Base-by-base conservation (phyloP, 2,888 invertebrate genomes). In the Melangyna quadrimaculata region DNA sequence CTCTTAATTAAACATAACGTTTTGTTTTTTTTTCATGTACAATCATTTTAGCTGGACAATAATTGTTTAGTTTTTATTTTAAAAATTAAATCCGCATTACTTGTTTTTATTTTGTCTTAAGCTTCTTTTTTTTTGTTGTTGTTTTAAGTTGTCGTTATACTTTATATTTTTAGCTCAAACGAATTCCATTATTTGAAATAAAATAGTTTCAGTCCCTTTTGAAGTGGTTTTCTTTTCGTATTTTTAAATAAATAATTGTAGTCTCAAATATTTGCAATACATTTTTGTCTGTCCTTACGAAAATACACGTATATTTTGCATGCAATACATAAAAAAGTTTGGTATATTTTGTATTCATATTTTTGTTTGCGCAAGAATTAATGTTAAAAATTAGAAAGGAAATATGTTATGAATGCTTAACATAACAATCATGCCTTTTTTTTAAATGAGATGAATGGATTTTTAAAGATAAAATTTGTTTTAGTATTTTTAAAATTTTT, bases 1-100 rank as follows among this genome's bases (percentile, higher is more conserved):
- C 81, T 87, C 82, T 87, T 86, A 69, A 57, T 87, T 78, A 82
- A 87, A 74, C 74, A 72, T 83, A 51, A 74, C 81, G 65, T 82
- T 87, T 57, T 65, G 32, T 32, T 67, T 67, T 77, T 59, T 65
- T 72, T 73, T 71, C 65, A 77, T 77, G 77, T 80, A 77, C 75
- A 80, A 77, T 78, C 55, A 75, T 77, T 87, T 88, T 87, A 87
- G 88, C 87, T 88, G 88, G 88, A 88, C 88, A 88, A 87, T 84
- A 87, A 57, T 82, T 84, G 48, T 83, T 84, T 72, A 67, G n/a
- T 72, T 72, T 65, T 67, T 45, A 27, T 57, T 77, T 43, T 67
- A 48, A 7, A 74, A 74, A 65, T 80, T 75, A 40, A 63, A 69
- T 69, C 61, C 55, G 65, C 57, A 57, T 79, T 69, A 77, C 48